Percentiles rank a stretch among this genome's conserved stretches.
Evolutionary conservation across 2,797 vertebrate genomes (phyloP).

Genomic region (Sebastolobus alascanus): DNA sequence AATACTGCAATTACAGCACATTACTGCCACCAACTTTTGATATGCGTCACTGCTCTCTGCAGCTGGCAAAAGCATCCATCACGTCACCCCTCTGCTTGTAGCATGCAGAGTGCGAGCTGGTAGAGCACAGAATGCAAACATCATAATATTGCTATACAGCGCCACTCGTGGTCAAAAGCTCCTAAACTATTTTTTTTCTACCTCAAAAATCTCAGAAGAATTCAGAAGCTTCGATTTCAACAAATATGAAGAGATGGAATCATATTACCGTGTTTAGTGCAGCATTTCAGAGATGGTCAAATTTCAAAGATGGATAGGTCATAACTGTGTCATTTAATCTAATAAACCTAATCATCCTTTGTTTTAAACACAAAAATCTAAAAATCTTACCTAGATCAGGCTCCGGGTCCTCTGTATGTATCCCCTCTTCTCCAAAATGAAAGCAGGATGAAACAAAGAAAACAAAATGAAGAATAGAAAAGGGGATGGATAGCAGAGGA

Average conservation of each 20-base stretch:
- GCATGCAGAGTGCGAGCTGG: not conserved
- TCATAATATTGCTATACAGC: not conserved
- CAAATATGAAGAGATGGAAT: not conserved
- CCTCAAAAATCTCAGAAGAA: not conserved
- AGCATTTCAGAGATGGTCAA: not conserved
- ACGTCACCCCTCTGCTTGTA: not conserved
- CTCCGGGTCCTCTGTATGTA: conserved; percentile 98
- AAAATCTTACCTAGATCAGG: conserved; percentile 92
- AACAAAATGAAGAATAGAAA: conserved; percentile 63
- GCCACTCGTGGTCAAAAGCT: not conserved
- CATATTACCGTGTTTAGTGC: not conserved
- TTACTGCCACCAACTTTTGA: not conserved
- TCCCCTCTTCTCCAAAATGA: conserved; percentile 98
- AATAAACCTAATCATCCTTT: not conserved
- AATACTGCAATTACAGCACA: not conserved
- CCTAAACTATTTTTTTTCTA: not conserved
- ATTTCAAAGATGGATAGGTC: not conserved
- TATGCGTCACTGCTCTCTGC: not conserved
- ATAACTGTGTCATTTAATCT: not conserved
- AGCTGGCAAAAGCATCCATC: conserved; percentile 2
- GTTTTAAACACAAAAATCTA: conserved; percentile 3
- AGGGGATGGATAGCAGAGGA: conserved; percentile 86
- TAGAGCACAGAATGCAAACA: not conserved
- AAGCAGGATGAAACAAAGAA: conserved; percentile 84
- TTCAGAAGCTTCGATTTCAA: not conserved